phyloP scores from a whole-genome alignment of 2,797 vertebrate genomes.

The Rhinoraja longicauda region DNA sequence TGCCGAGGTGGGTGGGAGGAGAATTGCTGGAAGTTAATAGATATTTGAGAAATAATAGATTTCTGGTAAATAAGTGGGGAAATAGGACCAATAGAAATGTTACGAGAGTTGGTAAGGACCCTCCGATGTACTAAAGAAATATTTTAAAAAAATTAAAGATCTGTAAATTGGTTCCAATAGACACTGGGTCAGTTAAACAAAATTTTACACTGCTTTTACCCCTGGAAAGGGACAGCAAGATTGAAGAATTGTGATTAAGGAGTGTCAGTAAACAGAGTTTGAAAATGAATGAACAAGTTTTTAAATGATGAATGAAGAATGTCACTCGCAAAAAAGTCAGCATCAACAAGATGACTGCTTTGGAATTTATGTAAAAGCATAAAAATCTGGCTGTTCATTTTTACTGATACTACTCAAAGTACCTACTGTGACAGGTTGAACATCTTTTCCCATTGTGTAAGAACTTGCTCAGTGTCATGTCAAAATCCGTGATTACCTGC shows the following conservation, averaged over 20 bases:
- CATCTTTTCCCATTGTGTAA: constrained; percentile 82
- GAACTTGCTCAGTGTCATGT: constrained; percentile 96
- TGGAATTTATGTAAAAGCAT: neutral
- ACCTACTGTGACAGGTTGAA: constrained; percentile 91
- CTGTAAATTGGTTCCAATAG: too few relatives aligned
- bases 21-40: too few relatives aligned
- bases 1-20: too few relatives aligned
- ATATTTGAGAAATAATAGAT: too few relatives aligned
- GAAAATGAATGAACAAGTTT: neutral
- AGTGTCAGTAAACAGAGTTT: neutral
- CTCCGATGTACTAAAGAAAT: too few relatives aligned
- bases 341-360: neutral
- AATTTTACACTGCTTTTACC: neutral
- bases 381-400: neutral
- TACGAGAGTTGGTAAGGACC: too few relatives aligned
- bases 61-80: too few relatives aligned
- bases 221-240: neutral
- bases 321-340: neutral
- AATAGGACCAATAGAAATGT: too few relatives aligned
- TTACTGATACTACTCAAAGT: constrained; percentile 39
- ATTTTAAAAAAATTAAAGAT: too few relatives aligned
- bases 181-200: neutral
- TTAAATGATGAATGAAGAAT: neutral
- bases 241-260: neutral
- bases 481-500: constrained; percentile 96